These are phyloP conservation scores for Microtus richardsoni DNA, from an alignment of 2,113 vertebrate genomes.

Conservation along the genomic window DNA sequence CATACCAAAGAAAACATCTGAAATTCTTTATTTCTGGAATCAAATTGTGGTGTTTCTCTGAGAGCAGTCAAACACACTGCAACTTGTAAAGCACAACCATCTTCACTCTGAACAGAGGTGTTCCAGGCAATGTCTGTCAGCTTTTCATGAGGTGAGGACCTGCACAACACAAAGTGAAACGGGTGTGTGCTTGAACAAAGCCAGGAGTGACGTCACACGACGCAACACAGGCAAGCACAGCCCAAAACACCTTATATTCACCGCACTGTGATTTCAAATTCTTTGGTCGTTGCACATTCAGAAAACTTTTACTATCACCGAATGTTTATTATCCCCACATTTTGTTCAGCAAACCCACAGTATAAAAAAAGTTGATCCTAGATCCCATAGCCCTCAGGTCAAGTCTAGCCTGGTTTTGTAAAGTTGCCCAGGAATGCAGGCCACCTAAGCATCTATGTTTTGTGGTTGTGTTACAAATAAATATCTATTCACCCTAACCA, in stretches of 20 bases:
- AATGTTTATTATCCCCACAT: background rate
- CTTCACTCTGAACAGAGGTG: background rate
- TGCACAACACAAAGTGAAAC: background rate
- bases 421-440: conserved; percentile 20
- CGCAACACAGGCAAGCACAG: background rate
- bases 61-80: background rate
- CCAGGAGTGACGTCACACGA: accelerated
- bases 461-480: background rate
- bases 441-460: background rate
- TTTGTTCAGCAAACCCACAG: background rate
- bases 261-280: background rate
- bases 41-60: background rate
- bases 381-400: background rate
- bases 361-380: background rate
- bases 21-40: background rate
- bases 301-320: background rate
- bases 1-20: background rate
- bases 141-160: too few species aligned
- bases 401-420: background rate
- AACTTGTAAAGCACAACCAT: too few species aligned
- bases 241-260: background rate
- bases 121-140: background rate
- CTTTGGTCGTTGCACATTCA: background rate
- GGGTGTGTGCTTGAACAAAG: background rate
- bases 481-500: background rate